Base-by-base conservation (phyloP, 1,140 invertebrate genomes). In the Centruroides vittatus region DNA sequence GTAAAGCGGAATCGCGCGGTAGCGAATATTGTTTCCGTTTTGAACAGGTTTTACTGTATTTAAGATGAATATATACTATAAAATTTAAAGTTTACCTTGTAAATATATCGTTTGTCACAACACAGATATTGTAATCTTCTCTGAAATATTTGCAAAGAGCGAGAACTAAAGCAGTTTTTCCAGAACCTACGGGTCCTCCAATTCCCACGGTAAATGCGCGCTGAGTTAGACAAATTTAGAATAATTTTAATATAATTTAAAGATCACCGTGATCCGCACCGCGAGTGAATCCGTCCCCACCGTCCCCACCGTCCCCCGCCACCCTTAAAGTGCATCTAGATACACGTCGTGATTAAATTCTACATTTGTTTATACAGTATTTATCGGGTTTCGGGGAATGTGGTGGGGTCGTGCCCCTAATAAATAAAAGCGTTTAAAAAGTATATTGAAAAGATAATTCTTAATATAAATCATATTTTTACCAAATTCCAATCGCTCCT, bases 51-150 rank as follows among this genome's bases (percentile, higher is more conserved):
- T 23, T 23, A 23, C 23, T 23, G 23, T 35, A 3, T 5, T 51
- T 49, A 54, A 4, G 57, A 48, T 34, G 49, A 4, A 58, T 47
- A 50, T n/a, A 49, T 58, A 35, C 23, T 35, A 23, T 47, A n/a
- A 55, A 23, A 48, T 23, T 58, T 63, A 73, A 55, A 23, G 49
- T 23, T 58, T 63, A 73, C 72, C 72, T 72, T 23, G 73, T 75
- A 60, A 73, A 75, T 53, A 75, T 74, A 62, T 75, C 74, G 62
- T 75, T 75, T 3, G 73, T 75, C 47, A 75, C 72, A 34, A 75
- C 73, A 68, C 73, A 74, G 0, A 75, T 61, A 41, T 66, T 67
- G 49, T 69, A 64, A 4, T 60, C 58, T 6, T 73, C 69, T 55
- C 71, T 56, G 12, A 75, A 53, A 50, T 68, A 60, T 63, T 69